A percentile compares a stretch with the other conserved stretches of the same genome.
Evolutionary conservation across 2,113 vertebrate species (phyloP).

Genomic region (Saccopteryx leptura): DNA sequence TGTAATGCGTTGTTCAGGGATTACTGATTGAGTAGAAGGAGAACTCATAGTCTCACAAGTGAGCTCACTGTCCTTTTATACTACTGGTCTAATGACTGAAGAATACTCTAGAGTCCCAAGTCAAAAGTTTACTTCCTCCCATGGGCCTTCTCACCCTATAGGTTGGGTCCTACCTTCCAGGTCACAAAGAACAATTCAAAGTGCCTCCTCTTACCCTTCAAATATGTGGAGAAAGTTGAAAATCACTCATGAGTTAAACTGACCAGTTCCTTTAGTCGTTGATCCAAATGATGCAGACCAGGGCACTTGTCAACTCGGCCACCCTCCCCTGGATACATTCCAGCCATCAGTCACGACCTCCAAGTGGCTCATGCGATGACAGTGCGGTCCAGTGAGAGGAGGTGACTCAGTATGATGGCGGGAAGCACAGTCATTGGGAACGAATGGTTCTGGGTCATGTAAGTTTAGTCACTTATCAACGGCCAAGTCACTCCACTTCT

Average conservation of each 20-base stretch:
- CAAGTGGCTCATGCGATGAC: neutral
- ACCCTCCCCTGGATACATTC: neutral
- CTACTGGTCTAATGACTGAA: neutral
- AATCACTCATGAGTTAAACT: neutral
- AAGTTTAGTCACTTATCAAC: neutral
- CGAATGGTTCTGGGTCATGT: neutral
- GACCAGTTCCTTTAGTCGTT: neutral
- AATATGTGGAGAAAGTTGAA: conserved; percentile 27
- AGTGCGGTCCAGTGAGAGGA: neutral
- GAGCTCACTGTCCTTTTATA: neutral
- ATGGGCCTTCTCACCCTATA: neutral
- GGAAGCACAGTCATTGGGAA: neutral
- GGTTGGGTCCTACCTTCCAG: neutral
- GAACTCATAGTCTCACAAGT: neutral
- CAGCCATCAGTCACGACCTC: neutral
- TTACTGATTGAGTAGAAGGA: neutral
- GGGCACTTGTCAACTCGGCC: neutral
- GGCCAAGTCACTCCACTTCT: neutral
- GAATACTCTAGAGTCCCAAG: neutral
- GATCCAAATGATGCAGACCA: neutral
- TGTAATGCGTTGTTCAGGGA: neutral
- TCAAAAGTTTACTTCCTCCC: neutral
- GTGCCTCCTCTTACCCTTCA: neutral
- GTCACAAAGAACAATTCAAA: neutral
- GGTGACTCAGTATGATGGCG: neutral